Evolutionary conservation across 1,140 invertebrate genomes (phyloP).

Genomic region (Cylas formicarius): DNA sequence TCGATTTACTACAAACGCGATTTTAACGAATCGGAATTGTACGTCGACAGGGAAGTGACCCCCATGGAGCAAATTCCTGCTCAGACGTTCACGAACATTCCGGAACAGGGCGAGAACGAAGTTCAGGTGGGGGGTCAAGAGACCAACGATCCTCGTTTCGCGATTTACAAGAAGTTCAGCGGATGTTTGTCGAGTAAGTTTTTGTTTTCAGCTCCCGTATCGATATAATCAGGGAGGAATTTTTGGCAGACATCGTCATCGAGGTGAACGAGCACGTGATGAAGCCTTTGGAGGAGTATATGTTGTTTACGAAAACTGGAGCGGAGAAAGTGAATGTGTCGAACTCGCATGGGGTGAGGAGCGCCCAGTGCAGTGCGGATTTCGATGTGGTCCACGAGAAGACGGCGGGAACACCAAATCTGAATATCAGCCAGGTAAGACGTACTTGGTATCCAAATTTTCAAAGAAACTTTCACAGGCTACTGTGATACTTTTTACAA

Average conservation of each 20-base stretch:
- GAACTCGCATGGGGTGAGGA: constrained; percentile 73
- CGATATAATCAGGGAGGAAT: constrained; percentile 2
- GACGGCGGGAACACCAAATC: constrained; percentile 50
- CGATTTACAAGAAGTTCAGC: constrained; percentile 75
- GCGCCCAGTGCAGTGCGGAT: constrained; percentile 69
- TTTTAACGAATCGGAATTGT: constrained; percentile 59
- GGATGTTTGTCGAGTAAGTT: constrained; percentile 82
- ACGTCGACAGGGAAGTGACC: constrained; percentile 70
- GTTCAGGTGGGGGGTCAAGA: constrained; percentile 81
- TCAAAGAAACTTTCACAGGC: too few species aligned
- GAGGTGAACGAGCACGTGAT: constrained; percentile 70
- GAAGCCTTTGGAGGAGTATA: constrained; percentile 82
- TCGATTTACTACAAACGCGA: constrained; percentile 76
- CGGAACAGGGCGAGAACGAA: constrained; percentile 63
- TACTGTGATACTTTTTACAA: constrained; percentile 2
- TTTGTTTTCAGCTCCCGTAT: background rate
- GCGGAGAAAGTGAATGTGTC: constrained; percentile 73
- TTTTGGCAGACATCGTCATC: constrained; percentile 63
- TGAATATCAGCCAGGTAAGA: constrained; percentile 60
- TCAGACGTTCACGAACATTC: constrained; percentile 55
- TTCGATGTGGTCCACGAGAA: constrained; percentile 59
- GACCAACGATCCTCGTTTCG: constrained; percentile 69
- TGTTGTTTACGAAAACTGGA: constrained; percentile 74
- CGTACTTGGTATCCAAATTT: constrained; percentile 35
- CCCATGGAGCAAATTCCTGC: constrained; percentile 57